Evolutionary conservation across 1,140 invertebrate genomes (phyloP).

Genomic region (Sarcophaga bullata): DNA sequence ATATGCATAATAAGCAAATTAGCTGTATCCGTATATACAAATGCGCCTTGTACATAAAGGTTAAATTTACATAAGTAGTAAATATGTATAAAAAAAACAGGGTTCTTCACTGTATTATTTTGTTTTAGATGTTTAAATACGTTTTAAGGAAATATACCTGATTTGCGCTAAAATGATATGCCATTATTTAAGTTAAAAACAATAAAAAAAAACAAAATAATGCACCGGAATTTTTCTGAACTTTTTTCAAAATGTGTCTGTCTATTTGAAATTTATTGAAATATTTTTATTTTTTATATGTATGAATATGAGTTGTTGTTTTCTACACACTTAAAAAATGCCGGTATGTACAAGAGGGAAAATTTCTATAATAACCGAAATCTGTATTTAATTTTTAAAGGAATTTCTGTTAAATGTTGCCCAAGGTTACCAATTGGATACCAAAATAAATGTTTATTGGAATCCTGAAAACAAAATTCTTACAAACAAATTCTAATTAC

Average conservation of each 20-base stretch:
- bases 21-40: too few species aligned
- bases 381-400: background rate
- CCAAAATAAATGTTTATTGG: constrained; percentile 27
- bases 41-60: background rate
- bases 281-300: constrained; percentile 27
- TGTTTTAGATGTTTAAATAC: too few species aligned
- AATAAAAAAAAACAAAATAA: background rate
- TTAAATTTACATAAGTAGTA: background rate
- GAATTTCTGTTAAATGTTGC: constrained; percentile 34
- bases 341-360: background rate
- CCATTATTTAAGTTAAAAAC: constrained; percentile 42
- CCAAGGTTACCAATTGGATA: constrained; percentile 6
- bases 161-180: constrained; percentile 52
- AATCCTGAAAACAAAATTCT: constrained; percentile 24
- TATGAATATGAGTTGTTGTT: too few species aligned
- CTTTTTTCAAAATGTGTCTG: background rate
- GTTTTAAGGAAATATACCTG: constrained; percentile 45
- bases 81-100: background rate
- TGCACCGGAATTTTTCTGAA: constrained; percentile 21
- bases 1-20: too few species aligned
- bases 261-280: background rate
- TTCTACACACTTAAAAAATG: background rate
- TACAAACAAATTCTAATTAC: constrained; percentile 27
- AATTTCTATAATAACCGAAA: background rate
- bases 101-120: background rate